Base-by-base conservation (phyloP, 2,888 invertebrate species). In the Lasioglossum lativentre region DNA sequence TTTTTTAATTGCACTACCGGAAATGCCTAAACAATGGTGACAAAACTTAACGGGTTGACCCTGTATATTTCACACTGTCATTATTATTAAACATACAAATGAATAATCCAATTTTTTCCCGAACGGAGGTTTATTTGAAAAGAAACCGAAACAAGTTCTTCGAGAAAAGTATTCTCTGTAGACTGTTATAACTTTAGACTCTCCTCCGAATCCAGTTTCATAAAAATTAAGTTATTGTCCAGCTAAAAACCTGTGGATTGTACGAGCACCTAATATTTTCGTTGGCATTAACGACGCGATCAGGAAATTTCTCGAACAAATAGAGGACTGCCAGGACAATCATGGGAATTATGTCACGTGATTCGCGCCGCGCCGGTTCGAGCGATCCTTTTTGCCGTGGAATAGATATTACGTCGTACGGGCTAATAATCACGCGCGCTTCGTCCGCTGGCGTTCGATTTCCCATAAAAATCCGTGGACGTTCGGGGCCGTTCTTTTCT, bases 391-490 rank as follows among this genome's bases (percentile, higher is more conserved):
- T 40, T n/a, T 8, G 23, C 5, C 10, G 8, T 10, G 4, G 1
- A 8, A 19, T 42, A 27, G 40, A 56, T n/a, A 59, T 45, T 68
- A 40, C 19, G 38, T 14, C 70, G 23, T n/a, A 59, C 3, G 34
- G 14, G 23, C 52, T 68, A 75, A 70, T 59, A 80, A 82, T 74
- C 56, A 27, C 10, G n/a, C n/a, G 27, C 19, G 42, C 16, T 38
- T 47, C 59, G 23, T 34, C 30, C 52, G 38, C n/a, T 47, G 40
- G 52, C 59, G 70, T 80, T 73, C 72, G 16, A 42, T 30, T 30
- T 40, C 27, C 23, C 40, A 40, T 52, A 63, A 86, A 83, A 78
- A 47, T 80, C 56, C 78, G 42, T 66, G 82, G 86, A 81, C 56
- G 34, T 63, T n/a, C 59, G 73, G 27, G 75, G n/a, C 45, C 38